A percentile compares a stretch with the other conserved stretches of the same genome.
These are phyloP conservation scores for Andrena praecox DNA, from an alignment of 2,888 invertebrate genomes.

Conservation along the genomic window DNA sequence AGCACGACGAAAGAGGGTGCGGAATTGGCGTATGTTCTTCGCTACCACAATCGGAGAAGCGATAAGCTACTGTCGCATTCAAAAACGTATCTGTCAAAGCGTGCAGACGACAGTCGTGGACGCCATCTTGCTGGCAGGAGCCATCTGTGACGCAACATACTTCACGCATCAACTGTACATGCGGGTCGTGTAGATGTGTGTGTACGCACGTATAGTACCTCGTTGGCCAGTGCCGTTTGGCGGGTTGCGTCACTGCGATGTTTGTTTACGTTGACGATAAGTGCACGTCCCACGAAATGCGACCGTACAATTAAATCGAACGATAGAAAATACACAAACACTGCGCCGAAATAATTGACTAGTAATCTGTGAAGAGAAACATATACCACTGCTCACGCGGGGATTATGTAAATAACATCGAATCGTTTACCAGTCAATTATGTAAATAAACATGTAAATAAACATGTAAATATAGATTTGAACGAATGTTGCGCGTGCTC, in stretches of 20 bases:
- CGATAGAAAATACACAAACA: neutral
- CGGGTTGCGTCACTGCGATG: conserved; percentile 65
- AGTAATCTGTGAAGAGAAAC: neutral
- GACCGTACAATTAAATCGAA: conserved; percentile 35
- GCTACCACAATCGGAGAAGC: neutral
- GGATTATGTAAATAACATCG: neutral
- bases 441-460: neutral
- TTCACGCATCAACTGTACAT: conserved; percentile 12
- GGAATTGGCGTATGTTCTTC: neutral
- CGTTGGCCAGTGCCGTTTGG: conserved; percentile 48
- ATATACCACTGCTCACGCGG: neutral
- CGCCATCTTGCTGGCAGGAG: conserved; percentile 66
- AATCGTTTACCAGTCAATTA: neutral
- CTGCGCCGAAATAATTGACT: neutral
- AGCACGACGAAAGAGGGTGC: neutral
- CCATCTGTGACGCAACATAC: conserved; percentile 53
- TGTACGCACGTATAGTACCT: conserved; percentile 6
- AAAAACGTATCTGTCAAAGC: conserved; percentile 58
- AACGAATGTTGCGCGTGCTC: neutral
- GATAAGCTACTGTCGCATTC: neutral
- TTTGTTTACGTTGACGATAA: conserved; percentile 67
- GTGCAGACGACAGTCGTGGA: conserved; percentile 67
- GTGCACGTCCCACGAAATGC: conserved; percentile 39
- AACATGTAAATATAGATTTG: neutral
- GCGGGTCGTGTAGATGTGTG: neutral